phyloP scores from a whole-genome alignment of 2,797 vertebrate species.

The Sebastes baramenuke region DNA sequence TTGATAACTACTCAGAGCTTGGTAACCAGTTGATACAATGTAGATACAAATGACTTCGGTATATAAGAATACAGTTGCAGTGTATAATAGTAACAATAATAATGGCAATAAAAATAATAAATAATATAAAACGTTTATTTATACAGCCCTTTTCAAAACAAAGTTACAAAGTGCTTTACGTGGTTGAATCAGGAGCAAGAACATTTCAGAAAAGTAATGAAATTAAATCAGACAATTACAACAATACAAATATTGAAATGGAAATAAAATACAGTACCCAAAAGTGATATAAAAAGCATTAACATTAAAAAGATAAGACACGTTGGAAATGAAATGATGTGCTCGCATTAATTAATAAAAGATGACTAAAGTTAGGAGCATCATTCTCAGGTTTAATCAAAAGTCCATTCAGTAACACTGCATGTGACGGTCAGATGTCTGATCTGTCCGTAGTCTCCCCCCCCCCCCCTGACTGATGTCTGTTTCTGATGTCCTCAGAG shows the following conservation, averaged over 20 bases:
- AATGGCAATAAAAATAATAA: too few species aligned
- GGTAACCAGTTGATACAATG: background rate
- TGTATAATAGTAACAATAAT: too few species aligned
- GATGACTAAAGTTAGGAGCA: background rate
- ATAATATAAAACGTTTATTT: background rate
- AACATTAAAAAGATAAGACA: background rate
- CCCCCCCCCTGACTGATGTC: background rate
- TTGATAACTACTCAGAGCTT: background rate
- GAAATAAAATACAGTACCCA: background rate
- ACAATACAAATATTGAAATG: background rate
- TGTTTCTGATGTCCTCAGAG: slow-evolving; percentile 70
- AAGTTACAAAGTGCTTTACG: background rate
- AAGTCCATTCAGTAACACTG: background rate
- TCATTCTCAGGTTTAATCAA: background rate
- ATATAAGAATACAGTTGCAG: background rate
- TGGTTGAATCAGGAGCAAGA: background rate
- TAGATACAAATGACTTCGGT: background rate
- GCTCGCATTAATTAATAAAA: rapidly evolving
- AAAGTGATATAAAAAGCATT: background rate
- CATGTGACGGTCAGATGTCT: background rate
- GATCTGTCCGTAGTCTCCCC: background rate
- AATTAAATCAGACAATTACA: background rate
- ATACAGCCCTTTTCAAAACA: background rate
- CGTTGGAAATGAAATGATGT: background rate
- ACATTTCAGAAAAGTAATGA: background rate